These are phyloP conservation scores for Leucosticte australis DNA, from an alignment of 2,113 vertebrate species.

Conservation along the genomic window DNA sequence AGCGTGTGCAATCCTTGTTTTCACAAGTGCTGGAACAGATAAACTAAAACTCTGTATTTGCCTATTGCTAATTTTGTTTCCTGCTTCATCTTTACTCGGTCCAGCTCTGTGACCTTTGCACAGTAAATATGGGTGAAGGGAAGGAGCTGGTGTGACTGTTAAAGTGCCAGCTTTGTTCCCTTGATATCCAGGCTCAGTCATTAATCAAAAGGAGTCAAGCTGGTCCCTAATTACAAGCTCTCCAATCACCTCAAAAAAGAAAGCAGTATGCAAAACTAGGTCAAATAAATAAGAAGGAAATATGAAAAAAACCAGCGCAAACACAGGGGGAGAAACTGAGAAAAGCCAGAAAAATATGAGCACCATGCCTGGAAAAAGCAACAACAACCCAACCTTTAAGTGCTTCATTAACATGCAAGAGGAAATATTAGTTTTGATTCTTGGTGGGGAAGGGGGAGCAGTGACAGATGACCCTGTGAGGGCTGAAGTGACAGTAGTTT, in stretches of 20 bases:
- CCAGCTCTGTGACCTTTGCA: background rate
- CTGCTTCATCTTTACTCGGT: background rate
- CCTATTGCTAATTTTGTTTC: background rate
- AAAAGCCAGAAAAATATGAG: background rate
- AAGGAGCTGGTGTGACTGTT: background rate
- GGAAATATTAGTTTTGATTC: background rate
- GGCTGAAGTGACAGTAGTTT: background rate
- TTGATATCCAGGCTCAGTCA: background rate
- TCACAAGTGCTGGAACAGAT: background rate
- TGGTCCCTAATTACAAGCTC: conserved; percentile 6
- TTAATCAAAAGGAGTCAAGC: conserved; percentile 31
- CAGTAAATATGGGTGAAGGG: background rate
- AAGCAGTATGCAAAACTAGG: background rate
- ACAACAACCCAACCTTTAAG: background rate
- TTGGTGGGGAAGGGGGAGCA: background rate
- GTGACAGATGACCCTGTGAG: background rate
- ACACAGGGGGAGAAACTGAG: background rate
- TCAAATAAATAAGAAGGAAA: conserved; percentile 3
- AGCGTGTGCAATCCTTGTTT: background rate
- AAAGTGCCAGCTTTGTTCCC: background rate
- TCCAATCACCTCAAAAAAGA: conserved; percentile 27
- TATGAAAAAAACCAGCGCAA: background rate
- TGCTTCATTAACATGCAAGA: background rate
- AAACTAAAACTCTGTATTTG: background rate
- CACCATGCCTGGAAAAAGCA: background rate